These are phyloP conservation scores for Halichoerus grypus DNA, from an alignment of 2,113 vertebrate genomes.

Conservation along the genomic window DNA sequence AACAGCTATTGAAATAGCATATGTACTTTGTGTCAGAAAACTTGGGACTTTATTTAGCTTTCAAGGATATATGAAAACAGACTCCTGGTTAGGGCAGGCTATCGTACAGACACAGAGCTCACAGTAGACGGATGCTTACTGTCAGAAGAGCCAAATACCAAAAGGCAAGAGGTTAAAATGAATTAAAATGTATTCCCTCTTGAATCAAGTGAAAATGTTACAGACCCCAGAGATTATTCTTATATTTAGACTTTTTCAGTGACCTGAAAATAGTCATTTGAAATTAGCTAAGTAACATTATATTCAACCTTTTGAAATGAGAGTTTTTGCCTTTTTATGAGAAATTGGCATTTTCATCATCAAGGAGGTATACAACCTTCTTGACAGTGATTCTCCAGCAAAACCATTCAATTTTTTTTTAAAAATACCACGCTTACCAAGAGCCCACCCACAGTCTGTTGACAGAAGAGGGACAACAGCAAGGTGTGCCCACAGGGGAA, in stretches of 20 bases:
- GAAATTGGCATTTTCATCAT: constrained; percentile 76
- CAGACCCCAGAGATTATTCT: constrained; percentile 42
- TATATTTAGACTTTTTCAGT: constrained; percentile 64
- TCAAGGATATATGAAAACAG: neutral
- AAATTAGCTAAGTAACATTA: constrained; percentile 78
- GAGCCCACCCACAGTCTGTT: neutral
- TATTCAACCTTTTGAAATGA: constrained; percentile 77
- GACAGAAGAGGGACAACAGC: neutral
- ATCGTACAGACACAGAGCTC: neutral
- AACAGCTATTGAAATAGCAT: neutral
- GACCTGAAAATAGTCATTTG: constrained; percentile 71
- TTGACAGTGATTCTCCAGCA: constrained; percentile 57
- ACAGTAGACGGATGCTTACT: constrained; percentile 33
- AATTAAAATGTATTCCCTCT: constrained; percentile 67
- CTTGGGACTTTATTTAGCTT: neutral
- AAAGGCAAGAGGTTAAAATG: constrained; percentile 75
- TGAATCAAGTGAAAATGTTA: constrained; percentile 75
- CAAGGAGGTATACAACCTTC: constrained; percentile 38
- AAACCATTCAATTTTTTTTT: neutral
- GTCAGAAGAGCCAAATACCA: constrained; percentile 74
- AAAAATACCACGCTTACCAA: neutral
- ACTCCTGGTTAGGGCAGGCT: neutral
- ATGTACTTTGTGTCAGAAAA: neutral
- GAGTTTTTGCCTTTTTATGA: constrained; percentile 69
- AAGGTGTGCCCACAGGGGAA: neutral